A percentile compares a stretch with the other conserved stretches of the same genome.
These are phyloP conservation scores for Penaeus monodon DNA, from an alignment of 2,888 invertebrate genomes.

Conservation along the genomic window DNA sequence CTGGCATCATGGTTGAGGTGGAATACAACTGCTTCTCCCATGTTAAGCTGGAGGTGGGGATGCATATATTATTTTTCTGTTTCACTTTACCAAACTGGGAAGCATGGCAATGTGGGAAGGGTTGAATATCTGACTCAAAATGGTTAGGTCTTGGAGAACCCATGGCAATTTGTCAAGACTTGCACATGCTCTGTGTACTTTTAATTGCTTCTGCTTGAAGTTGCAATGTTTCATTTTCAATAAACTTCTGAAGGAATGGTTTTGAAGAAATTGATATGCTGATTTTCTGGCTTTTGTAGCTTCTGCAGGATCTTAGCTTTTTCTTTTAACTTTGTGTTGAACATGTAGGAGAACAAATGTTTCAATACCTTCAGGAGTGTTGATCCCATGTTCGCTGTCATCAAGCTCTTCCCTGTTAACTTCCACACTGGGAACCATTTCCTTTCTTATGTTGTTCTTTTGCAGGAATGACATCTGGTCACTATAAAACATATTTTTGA, in stretches of 20 bases:
- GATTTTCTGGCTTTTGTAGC: background rate
- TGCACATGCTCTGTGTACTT: background rate
- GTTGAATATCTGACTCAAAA: too few relatives aligned
- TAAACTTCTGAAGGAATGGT: background rate
- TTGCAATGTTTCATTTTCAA: background rate
- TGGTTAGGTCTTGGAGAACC: too few relatives aligned
- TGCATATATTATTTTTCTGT: too few relatives aligned
- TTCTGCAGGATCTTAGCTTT: background rate
- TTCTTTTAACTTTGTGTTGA: background rate
- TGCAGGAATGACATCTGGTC: slow-evolving; percentile 2
- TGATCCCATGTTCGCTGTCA: background rate
- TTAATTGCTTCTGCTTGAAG: background rate
- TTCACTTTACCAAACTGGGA: too few relatives aligned
- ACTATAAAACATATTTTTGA: background rate
- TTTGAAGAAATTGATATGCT: background rate
- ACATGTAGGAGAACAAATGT: background rate
- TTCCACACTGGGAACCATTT: background rate
- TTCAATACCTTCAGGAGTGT: background rate
- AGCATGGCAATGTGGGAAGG: too few relatives aligned
- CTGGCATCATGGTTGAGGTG: too few relatives aligned
- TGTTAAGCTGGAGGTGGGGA: too few relatives aligned
- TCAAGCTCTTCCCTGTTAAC: background rate
- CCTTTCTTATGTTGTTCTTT: background rate
- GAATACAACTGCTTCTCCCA: too few relatives aligned
- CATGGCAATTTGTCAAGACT: background rate